Evolutionary conservation across 2,797 vertebrate genomes (phyloP).

Genomic region (Mus caroli): DNA sequence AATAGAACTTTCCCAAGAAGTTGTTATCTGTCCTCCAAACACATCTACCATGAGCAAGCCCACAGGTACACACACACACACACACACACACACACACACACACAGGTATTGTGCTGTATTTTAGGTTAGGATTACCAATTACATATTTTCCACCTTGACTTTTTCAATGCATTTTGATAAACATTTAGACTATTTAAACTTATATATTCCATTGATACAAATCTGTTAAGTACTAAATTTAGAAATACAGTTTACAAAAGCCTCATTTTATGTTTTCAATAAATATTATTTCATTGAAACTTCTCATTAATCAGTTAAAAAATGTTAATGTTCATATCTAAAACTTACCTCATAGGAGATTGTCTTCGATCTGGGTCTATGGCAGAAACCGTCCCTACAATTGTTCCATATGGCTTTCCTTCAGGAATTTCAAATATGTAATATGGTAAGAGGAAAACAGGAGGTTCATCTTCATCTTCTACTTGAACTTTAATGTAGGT

Average conservation of each 20-base stretch:
- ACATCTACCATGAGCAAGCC: too few relatives aligned
- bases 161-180: background rate
- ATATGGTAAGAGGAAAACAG: slow-evolving; percentile 89
- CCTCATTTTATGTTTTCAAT: background rate
- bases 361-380: slow-evolving; percentile 92
- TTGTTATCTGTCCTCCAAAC: background rate
- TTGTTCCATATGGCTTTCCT: slow-evolving; percentile 87
- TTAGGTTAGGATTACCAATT: background rate
- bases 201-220: background rate
- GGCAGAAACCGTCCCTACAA: slow-evolving; percentile 92
- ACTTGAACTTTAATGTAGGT: slow-evolving; percentile 93
- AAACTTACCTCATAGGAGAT: slow-evolving; percentile 92
- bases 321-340: background rate
- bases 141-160: background rate
- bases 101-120: background rate
- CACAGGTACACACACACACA: too few relatives aligned
- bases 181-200: background rate
- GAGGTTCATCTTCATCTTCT: slow-evolving; percentile 95
- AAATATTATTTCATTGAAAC: background rate
- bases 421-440: slow-evolving; percentile 94
- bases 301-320: background rate
- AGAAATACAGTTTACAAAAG: background rate
- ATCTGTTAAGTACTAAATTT: background rate
- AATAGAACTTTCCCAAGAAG: background rate
- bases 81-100: background rate